Conservation (phyloP, 2,113 vertebrate species). For the Tor tambroides region DNA sequence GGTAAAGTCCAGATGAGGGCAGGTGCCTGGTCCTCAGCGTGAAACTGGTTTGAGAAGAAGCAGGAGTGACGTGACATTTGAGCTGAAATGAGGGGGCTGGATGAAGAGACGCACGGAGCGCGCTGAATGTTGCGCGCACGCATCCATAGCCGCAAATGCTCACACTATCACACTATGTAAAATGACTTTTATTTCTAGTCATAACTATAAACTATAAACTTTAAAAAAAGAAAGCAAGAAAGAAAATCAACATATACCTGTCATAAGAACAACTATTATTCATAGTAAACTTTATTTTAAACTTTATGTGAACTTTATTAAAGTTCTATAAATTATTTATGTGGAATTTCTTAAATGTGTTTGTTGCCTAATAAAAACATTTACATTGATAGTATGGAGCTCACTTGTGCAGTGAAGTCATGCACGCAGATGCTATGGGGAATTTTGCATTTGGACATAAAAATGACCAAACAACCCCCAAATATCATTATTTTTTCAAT, state of each 20-base stretch:
- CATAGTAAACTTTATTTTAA: background rate
- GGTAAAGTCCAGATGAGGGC: slow-evolving; percentile 27
- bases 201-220: background rate
- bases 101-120: slow-evolving; percentile 19
- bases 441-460: background rate
- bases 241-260: background rate
- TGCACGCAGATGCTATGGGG: background rate
- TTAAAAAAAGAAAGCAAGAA: background rate
- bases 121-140: background rate
- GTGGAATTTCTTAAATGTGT: background rate
- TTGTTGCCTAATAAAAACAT: background rate
- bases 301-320: background rate
- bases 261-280: background rate
- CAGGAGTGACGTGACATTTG: background rate
- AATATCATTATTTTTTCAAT: background rate
- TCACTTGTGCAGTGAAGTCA: background rate
- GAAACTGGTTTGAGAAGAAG: background rate
- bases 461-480: background rate
- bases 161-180: background rate
- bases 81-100: slow-evolving; percentile 27
- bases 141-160: background rate
- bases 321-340: background rate
- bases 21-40: slow-evolving; percentile 21
- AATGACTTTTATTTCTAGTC: background rate
- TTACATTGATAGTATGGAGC: background rate